A percentile compares a stretch with the other conserved stretches of the same genome.
phyloP scores from a whole-genome alignment of 2,888 invertebrate genomes.

The Caenorhabditis angaria region DNA sequence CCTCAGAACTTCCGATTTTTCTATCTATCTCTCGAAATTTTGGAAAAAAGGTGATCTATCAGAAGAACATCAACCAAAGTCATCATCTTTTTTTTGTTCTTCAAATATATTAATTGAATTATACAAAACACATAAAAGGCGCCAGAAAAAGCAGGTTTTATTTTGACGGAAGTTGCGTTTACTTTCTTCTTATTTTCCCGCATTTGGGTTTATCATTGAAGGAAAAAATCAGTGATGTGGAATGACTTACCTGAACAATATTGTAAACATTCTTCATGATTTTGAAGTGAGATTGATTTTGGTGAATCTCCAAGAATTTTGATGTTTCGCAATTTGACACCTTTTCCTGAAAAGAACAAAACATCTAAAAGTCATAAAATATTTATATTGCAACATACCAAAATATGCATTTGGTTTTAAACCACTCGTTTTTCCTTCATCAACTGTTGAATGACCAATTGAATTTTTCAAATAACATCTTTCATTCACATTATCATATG shows the following conservation, averaged over 20 bases:
- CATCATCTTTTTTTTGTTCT: conserved; percentile 1
- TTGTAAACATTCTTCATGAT: conserved; percentile 63
- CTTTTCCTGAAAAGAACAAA: conserved; percentile 43
- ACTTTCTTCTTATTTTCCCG: neutral
- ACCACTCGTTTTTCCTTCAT: conserved; percentile 58
- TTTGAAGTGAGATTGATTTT: conserved; percentile 50
- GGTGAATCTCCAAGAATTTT: conserved; percentile 59
- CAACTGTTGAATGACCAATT: conserved; percentile 63
- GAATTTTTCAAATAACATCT: conserved; percentile 67
- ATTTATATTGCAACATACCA: conserved; percentile 30
- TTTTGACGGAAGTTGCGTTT: neutral
- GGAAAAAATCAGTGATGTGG: neutral
- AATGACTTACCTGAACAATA: conserved; percentile 60
- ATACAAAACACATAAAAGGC: too few species aligned
- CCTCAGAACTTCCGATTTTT: too few species aligned
- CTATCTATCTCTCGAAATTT: too few species aligned
- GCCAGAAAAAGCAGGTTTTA: too few species aligned
- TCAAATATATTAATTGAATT: too few species aligned
- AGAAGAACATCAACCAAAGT: neutral
- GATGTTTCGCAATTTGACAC: conserved; percentile 59
- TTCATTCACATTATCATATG: conserved; percentile 29
- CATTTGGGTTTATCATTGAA: neutral
- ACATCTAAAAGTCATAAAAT: neutral
- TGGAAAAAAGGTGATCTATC: too few species aligned
- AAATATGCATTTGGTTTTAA: conserved; percentile 62